phyloP scores from a whole-genome alignment of 2,113 vertebrate species.

The Lophura nycthemera region DNA sequence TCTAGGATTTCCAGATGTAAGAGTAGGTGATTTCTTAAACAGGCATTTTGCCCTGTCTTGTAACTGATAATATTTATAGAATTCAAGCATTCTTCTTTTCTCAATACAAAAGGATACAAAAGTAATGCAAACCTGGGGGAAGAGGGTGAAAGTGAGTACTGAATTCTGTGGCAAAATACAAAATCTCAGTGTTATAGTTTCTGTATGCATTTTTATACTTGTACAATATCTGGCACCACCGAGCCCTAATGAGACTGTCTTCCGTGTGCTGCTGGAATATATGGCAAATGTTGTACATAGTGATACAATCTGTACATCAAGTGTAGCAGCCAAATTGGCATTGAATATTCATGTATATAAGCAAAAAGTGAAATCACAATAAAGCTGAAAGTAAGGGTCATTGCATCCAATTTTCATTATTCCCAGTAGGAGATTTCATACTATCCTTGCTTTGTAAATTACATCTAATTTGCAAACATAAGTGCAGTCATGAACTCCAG shows the following conservation, averaged over 20 bases:
- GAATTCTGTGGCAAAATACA: not conserved
- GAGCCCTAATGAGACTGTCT: not conserved
- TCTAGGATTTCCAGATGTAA: not conserved
- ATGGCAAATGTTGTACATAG: not conserved
- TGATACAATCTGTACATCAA: not conserved
- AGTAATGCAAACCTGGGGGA: not conserved
- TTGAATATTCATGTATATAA: not conserved
- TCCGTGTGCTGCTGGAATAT: not conserved
- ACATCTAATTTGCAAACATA: not conserved
- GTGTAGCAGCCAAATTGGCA: not conserved
- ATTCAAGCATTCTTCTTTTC: not conserved
- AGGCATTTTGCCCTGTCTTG: not conserved
- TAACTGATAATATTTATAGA: not conserved
- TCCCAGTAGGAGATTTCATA: not conserved
- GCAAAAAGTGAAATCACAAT: not conserved
- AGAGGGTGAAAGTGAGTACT: not conserved
- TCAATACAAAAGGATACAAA: not conserved
- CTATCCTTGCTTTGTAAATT: not conserved
- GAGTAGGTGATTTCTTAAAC: not conserved
- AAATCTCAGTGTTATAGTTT: not conserved
- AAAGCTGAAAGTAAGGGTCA: not conserved
- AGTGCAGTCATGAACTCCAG: not conserved
- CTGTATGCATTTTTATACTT: not conserved
- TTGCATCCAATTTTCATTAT: not conserved
- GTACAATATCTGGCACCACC: not conserved